A percentile compares a stretch with the other conserved stretches of the same genome.
phyloP scores from a whole-genome alignment of 1,140 invertebrate genomes.

The Lepidotrigona ventralis region DNA sequence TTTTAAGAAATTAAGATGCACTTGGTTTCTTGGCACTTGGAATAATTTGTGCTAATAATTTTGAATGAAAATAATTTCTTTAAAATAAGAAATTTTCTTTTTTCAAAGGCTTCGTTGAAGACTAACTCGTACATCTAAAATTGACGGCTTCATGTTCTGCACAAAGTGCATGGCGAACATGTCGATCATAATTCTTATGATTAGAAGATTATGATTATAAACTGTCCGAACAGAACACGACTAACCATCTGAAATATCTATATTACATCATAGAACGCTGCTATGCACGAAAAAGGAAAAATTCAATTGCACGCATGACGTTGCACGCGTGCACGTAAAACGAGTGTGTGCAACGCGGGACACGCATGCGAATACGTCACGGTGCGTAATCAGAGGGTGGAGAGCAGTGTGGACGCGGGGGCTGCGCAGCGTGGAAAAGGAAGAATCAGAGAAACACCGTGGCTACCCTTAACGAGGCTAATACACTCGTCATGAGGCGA shows the following conservation, averaged over 20 bases:
- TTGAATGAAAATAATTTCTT: too few species aligned
- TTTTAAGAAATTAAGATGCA: too few species aligned
- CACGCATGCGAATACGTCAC: slow-evolving; percentile 10
- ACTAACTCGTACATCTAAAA: too few species aligned
- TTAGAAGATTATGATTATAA: too few species aligned
- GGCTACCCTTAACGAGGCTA: slow-evolving; percentile 76
- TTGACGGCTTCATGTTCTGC: too few species aligned
- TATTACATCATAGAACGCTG: neutral
- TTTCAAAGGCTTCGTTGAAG: too few species aligned
- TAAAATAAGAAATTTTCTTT: too few species aligned
- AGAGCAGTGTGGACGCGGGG: neutral
- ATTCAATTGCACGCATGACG: slow-evolving; percentile 37
- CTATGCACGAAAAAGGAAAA: neutral
- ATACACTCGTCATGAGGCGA: slow-evolving; percentile 70
- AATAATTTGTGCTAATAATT: too few species aligned
- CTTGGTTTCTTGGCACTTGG: neutral
- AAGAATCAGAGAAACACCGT: slow-evolving; percentile 67
- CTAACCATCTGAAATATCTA: neutral
- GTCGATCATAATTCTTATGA: too few species aligned
- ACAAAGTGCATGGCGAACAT: too few species aligned
- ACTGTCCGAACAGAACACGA: too few species aligned
- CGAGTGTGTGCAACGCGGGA: neutral
- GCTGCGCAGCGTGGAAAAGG: slow-evolving; percentile 29
- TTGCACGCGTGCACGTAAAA: slow-evolving; percentile 23
- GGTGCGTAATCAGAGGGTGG: slow-evolving; percentile 30